Conservation (phyloP, 2,797 vertebrate species). For the Crocidura indochinensis region DNA sequence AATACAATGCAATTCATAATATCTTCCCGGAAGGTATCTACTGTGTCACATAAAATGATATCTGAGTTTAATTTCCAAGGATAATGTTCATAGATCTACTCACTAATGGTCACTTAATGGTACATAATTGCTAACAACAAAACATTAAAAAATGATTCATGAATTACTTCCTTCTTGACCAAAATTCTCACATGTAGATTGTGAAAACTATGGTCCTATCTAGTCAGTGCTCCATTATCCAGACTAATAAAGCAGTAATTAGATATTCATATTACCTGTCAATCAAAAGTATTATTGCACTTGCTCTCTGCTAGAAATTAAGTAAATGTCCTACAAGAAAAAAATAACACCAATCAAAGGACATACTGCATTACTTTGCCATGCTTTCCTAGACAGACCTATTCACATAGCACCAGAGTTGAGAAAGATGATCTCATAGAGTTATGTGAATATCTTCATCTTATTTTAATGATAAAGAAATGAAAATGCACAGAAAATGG, state of each 20-base stretch:
- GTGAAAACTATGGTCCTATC: neutral
- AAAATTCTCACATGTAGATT: conserved; percentile 3
- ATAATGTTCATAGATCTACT: neutral
- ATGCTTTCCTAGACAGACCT: neutral
- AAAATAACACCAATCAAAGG: conserved; percentile 8
- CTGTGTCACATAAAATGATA: neutral
- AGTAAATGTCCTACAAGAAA: neutral
- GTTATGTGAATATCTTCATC: neutral
- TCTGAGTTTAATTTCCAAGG: conserved; percentile 34
- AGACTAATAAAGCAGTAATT: neutral
- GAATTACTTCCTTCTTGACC: conserved; percentile 27
- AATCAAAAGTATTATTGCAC: neutral
- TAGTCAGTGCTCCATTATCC: conserved; percentile 27
- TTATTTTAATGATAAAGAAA: neutral
- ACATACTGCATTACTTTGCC: neutral
- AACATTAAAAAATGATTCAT: conserved; percentile 51
- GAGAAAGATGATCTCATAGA: neutral
- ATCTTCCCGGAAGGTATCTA: neutral
- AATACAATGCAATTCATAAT: neutral
- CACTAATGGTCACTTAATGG: neutral
- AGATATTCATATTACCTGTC: neutral
- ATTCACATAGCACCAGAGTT: neutral
- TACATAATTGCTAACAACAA: neutral
- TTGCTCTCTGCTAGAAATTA: conserved; percentile 14
- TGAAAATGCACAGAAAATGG: neutral